Evolutionary conservation across 2,888 invertebrate genomes (phyloP).

Genomic region (Idaea straminata): DNA sequence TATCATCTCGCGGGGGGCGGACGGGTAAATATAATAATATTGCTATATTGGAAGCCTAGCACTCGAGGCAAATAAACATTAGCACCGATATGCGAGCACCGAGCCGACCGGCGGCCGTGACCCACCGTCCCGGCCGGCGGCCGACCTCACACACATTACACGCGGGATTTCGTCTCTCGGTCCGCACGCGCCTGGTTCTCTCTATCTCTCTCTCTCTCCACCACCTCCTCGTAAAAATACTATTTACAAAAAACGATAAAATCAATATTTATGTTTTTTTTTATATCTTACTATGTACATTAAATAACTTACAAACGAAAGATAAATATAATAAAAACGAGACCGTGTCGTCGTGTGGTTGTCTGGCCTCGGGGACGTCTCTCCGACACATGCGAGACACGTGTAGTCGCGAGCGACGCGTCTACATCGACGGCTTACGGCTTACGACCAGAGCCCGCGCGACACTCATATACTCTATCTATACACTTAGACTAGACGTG

Average conservation of each 20-base stretch:
- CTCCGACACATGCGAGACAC: neutral
- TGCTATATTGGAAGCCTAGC: neutral
- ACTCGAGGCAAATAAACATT: neutral
- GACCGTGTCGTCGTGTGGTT: neutral
- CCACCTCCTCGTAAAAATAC: constrained; percentile 59
- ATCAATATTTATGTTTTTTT: constrained; percentile 62
- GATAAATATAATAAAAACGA: constrained; percentile 66
- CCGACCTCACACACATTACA: neutral
- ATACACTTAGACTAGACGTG: neutral
- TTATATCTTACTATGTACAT: constrained; percentile 71
- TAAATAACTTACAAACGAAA: constrained; percentile 76
- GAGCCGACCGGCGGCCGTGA: neutral
- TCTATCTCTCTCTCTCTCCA: neutral
- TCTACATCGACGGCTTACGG: neutral
- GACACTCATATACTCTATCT: neutral
- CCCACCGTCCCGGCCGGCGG: too few relatives aligned
- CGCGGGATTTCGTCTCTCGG: neutral
- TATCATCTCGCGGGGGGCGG: neutral
- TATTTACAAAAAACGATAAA: constrained; percentile 70
- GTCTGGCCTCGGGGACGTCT: neutral
- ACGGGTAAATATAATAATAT: neutral
- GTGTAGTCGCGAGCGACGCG: constrained; percentile 8
- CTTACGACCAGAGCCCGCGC: constrained; percentile 15
- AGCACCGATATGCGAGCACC: neutral
- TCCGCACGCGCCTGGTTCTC: neutral